phyloP scores from a whole-genome alignment of 2,888 invertebrate species.

The Gnatocerus cornutus region DNA sequence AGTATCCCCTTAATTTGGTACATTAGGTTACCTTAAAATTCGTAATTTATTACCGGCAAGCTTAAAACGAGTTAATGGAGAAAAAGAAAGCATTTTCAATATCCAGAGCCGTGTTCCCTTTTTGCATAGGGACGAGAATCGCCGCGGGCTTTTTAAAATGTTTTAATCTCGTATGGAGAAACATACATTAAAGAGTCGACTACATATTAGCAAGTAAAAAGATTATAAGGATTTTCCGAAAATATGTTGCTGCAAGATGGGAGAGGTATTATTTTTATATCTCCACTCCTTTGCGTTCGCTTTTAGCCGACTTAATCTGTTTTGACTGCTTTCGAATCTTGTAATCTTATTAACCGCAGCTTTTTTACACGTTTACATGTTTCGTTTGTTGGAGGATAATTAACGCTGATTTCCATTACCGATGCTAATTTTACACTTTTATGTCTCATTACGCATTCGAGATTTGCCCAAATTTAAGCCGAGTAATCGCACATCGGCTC shows the following conservation, averaged over 20 bases:
- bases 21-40: conserved; percentile 69
- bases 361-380: conserved; percentile 20
- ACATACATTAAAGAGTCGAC: conserved; percentile 65
- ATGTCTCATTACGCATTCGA: too few relatives aligned
- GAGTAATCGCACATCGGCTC: too few relatives aligned
- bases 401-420: not conserved
- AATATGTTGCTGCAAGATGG: conserved; percentile 55
- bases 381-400: conserved; percentile 18
- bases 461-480: too few relatives aligned
- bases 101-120: conserved; percentile 52
- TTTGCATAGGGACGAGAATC: conserved; percentile 61
- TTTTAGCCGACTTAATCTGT: conserved; percentile 45
- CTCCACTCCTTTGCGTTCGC: conserved; percentile 40
- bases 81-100: conserved; percentile 64
- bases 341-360: conserved; percentile 44
- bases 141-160: conserved; percentile 64
- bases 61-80: conserved; percentile 65
- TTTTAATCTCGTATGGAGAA: conserved; percentile 67
- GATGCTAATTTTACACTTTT: too few relatives aligned
- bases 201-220: conserved; percentile 68
- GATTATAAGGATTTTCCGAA: conserved; percentile 66
- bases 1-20: conserved; percentile 67
- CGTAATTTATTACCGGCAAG: conserved; percentile 67
- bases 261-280: conserved; percentile 47
- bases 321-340: conserved; percentile 46